These are phyloP conservation scores for Tribolium castaneum DNA, from an alignment of 1,140 invertebrate species.

Conservation along the genomic window DNA sequence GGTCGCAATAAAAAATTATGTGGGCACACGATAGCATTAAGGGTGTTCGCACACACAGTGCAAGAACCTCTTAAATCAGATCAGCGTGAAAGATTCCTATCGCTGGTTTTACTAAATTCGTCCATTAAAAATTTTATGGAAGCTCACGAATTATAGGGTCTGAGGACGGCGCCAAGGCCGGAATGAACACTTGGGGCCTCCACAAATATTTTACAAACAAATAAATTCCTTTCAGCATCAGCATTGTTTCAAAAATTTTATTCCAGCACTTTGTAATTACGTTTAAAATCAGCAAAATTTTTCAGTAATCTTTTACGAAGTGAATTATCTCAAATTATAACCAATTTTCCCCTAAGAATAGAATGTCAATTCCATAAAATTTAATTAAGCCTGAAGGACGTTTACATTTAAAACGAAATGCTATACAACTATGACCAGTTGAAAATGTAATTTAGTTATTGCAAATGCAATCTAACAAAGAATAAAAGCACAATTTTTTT, in stretches of 20 bases:
- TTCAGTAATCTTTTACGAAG: too few species aligned
- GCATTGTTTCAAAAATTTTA: too few species aligned
- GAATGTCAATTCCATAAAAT: not conserved
- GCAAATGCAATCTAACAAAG: too few species aligned
- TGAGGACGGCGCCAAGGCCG: not conserved
- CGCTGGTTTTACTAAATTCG: not conserved
- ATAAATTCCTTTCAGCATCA: too few species aligned
- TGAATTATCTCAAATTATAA: too few species aligned
- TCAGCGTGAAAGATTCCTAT: too few species aligned
- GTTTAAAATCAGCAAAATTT: too few species aligned
- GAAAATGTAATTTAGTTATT: too few species aligned
- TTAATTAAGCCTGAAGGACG: not conserved
- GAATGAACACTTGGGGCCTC: too few species aligned
- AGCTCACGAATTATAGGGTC: not conserved
- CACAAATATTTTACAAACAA: too few species aligned
- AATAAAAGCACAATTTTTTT: too few species aligned
- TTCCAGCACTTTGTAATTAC: too few species aligned
- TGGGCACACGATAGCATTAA: conserved; percentile 4
- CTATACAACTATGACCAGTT: not conserved
- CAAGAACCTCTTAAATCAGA: not conserved
- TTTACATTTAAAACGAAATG: not conserved
- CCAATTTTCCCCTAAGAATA: not conserved
- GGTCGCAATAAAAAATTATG: conserved; percentile 5
- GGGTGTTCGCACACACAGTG: not conserved
- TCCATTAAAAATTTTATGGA: not conserved